Percentiles rank a stretch among this genome's conserved stretches.
Evolutionary conservation across 2,888 invertebrate genomes (phyloP).

Genomic region (Hypercompe scribonia): DNA sequence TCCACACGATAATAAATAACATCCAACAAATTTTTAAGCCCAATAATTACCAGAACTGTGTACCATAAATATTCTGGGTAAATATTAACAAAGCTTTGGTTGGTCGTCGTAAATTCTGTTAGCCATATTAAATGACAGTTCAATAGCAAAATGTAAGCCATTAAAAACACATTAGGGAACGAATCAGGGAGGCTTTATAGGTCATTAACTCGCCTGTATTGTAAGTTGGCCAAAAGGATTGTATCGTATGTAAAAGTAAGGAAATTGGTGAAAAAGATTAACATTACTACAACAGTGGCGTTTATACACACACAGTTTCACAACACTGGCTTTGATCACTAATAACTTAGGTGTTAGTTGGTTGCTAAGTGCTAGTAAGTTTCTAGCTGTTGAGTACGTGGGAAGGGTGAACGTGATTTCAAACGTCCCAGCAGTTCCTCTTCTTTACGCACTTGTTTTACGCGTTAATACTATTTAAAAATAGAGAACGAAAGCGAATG

Average conservation of each 20-base stretch:
- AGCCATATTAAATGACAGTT: slow-evolving; percentile 76
- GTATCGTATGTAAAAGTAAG: slow-evolving; percentile 42
- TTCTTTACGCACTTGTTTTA: too few relatives aligned
- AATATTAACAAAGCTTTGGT: slow-evolving; percentile 48
- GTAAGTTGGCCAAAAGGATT: slow-evolving; percentile 59
- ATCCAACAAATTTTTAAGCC: slow-evolving; percentile 8
- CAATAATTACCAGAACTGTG: slow-evolving; percentile 40
- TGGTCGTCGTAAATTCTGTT: slow-evolving; percentile 67
- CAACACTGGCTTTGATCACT: not conserved
- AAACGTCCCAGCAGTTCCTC: too few relatives aligned
- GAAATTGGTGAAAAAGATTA: slow-evolving; percentile 31
- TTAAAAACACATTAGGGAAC: slow-evolving; percentile 81
- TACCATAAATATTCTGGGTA: slow-evolving; percentile 43
- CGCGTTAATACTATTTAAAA: too few relatives aligned
- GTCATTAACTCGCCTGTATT: slow-evolving; percentile 76
- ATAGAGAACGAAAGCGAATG: too few relatives aligned
- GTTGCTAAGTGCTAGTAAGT: too few relatives aligned
- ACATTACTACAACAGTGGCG: not conserved
- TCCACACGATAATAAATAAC: slow-evolving; percentile 16
- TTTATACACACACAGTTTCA: not conserved
- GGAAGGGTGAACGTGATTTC: too few relatives aligned
- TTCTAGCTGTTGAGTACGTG: too few relatives aligned
- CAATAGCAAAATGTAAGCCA: slow-evolving; percentile 79
- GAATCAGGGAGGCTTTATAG: slow-evolving; percentile 73
- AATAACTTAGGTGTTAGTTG: too few relatives aligned